Base-by-base conservation (phyloP, 2,888 invertebrate species). In the Ophion ventricosus region DNA sequence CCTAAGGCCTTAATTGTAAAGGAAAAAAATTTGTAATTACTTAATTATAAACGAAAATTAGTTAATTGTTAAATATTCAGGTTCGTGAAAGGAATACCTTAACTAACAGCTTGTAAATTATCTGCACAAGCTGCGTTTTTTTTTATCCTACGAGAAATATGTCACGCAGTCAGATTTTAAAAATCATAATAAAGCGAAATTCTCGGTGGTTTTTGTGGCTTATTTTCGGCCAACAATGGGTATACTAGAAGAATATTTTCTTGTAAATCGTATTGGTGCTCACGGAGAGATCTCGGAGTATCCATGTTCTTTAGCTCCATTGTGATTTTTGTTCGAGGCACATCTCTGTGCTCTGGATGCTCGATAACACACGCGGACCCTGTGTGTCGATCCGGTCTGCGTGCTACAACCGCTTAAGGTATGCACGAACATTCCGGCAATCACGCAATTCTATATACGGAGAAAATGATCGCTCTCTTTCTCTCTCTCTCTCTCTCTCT, bases 401-500 rank as follows among this genome's bases (percentile, higher is more conserved):
- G 87, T 87, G 85, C 78, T 81, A 67, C 75, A 80, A 73, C 78
- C 82, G 84, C 83, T 86, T 86, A 84, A 84, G 84, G 85, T 86
- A 85, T 84, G 85, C 87, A 87, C 87, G 87, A 88, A 87, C 86
- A 87, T 87, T 86, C 83, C 72, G 35, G 79, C 79, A 86, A 89
- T 87, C 89, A 90, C 88, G 90, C 89, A 84, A 89, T 83, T 82
- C 69, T 79, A 29, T 80, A 85, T 56, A 83, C 80, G 67, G 63
- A 70, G 72, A 82, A 77, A 80, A 73, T 74, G 82, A 84, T 20
- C 23, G 4, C 5, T n/a, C 57, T 56, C 56, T n/a, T 3, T 82
- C 76, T 78, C 70, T 43, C 59, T 63, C 23, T n/a, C 5, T n/a
- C 57, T 56, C 56, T n/a, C 20, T 82, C 76, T 78, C 70, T 43